A percentile compares a stretch with the other conserved stretches of the same genome.
Evolutionary conservation across 2,888 invertebrate species (phyloP).

Genomic region (Zele albiditarsus): DNA sequence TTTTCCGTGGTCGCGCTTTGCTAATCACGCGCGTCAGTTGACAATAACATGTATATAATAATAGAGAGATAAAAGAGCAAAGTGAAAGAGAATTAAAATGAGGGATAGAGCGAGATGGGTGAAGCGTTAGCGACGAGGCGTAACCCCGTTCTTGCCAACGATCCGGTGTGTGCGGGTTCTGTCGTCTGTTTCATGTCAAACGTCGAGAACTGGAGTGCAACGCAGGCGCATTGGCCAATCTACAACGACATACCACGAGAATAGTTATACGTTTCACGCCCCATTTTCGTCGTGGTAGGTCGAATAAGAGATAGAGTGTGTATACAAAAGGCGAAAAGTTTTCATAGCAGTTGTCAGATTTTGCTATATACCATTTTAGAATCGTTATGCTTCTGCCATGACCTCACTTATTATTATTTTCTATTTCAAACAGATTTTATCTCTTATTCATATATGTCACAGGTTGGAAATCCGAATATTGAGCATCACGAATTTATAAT

Average conservation of each 20-base stretch:
- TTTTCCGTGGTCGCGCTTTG: background rate
- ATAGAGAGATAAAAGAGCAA: constrained; percentile 2
- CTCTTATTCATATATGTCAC: constrained; percentile 2
- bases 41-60: background rate
- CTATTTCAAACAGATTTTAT: background rate
- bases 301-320: constrained; percentile 7
- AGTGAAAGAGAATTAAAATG: background rate
- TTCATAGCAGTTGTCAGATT: background rate
- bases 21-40: background rate
- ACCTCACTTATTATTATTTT: background rate
- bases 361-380: background rate
- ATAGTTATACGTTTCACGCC: constrained; percentile 34
- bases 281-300: constrained; percentile 31
- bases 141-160: constrained; percentile 38
- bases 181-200: constrained; percentile 34
- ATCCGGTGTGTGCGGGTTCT: constrained; percentile 24
- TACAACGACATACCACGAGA: constrained; percentile 27
- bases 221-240: constrained; percentile 26
- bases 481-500: background rate
- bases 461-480: background rate
- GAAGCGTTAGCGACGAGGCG: constrained; percentile 24
- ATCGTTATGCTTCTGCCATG: background rate
- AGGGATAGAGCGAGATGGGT: constrained; percentile 12
- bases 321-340: background rate
- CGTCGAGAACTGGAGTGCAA: constrained; percentile 33